Conservation (phyloP, 2,113 vertebrate genomes). For the Melanerpes aurifrons region DNA sequence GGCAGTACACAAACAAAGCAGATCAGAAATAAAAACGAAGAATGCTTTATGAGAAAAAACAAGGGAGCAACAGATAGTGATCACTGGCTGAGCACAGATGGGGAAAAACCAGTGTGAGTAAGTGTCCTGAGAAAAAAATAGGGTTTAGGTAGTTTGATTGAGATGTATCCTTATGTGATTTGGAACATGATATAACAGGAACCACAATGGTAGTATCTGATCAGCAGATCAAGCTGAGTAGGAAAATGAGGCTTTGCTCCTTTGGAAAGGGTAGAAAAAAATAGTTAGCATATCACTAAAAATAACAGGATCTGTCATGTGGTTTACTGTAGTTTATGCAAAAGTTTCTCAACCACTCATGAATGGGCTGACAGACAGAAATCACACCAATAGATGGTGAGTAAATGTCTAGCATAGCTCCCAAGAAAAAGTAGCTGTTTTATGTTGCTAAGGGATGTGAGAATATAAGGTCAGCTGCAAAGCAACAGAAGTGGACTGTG, state of each 20-base stretch:
- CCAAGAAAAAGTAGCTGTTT: neutral
- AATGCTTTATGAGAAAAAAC: neutral
- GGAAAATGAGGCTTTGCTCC: neutral
- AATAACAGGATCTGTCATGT: neutral
- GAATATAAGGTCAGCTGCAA: neutral
- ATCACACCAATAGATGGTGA: neutral
- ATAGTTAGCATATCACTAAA: neutral
- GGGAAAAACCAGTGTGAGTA: neutral
- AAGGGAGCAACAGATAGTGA: too few relatives aligned
- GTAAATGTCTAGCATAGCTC: neutral
- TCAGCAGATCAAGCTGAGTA: neutral
- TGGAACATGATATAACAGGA: neutral
- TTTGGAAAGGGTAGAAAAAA: neutral
- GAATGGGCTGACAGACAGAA: neutral
- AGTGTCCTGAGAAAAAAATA: neutral
- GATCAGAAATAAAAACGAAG: neutral
- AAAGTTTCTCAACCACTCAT: constrained; percentile 15
- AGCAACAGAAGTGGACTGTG: neutral
- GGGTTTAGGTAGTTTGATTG: accelerated
- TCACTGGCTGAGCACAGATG: neutral
- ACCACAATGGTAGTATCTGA: neutral
- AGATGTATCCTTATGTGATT: neutral
- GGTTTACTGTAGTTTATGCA: constrained; percentile 13
- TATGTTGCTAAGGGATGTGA: neutral
- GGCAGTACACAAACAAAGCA: neutral